Conservation (phyloP, 2,113 vertebrate genomes). For the Bubalus kerabau region DNA sequence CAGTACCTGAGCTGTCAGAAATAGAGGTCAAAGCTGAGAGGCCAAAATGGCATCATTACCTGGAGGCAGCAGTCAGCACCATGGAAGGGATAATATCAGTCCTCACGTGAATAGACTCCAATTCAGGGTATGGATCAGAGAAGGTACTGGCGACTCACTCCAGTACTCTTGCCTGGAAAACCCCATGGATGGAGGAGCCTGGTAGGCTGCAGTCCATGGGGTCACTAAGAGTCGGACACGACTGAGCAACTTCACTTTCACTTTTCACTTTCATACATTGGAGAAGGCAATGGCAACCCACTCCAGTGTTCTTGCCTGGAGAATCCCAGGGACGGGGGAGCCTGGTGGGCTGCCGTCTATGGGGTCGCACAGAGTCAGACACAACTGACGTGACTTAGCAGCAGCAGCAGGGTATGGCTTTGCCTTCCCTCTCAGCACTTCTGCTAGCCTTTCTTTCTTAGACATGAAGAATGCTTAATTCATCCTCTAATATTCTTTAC, state of each 20-base stretch:
- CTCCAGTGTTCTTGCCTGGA: too few relatives aligned
- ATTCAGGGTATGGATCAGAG: background rate
- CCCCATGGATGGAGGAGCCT: too few relatives aligned
- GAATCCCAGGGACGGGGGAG: too few relatives aligned
- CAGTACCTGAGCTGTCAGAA: background rate
- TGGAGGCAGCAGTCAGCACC: background rate
- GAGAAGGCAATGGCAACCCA: too few relatives aligned
- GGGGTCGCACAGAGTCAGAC: too few relatives aligned
- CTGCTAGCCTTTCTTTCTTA: background rate
- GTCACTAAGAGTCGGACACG: rapidly evolving
- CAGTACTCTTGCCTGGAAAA: too few relatives aligned
- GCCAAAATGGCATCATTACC: background rate
- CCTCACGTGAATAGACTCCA: background rate
- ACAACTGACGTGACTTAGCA: too few relatives aligned
- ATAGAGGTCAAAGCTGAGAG: background rate
- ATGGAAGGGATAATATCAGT: background rate
- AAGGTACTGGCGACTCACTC: too few relatives aligned
- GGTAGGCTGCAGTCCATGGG: too few relatives aligned
- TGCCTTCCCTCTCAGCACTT: background rate
- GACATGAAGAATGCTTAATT: background rate
- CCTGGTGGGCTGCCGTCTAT: too few relatives aligned
- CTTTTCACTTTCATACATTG: too few relatives aligned
- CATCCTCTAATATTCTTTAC: background rate
- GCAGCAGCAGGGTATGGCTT: background rate
- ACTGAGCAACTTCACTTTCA: too few relatives aligned